Evolutionary conservation across 2,113 vertebrate genomes (phyloP).

Genomic region (Heterotis niloticus): DNA sequence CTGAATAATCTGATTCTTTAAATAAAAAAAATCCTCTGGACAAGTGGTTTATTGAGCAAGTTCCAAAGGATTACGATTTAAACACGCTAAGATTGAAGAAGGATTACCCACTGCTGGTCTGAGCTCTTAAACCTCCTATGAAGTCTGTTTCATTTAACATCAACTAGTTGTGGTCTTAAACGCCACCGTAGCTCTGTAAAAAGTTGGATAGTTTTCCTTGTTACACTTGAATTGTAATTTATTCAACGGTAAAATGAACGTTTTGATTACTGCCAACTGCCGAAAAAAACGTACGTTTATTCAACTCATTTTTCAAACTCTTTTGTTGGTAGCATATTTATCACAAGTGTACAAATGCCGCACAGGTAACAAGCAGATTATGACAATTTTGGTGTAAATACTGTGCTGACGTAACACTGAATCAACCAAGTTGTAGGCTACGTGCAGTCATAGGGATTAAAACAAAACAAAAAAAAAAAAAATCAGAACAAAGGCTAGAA

Average conservation of each 20-base stretch:
- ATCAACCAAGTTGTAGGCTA: too few species aligned
- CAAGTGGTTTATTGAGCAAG: constrained; percentile 44
- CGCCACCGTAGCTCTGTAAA: neutral
- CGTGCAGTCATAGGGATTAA: too few species aligned
- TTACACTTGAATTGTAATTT: neutral
- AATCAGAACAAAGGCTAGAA: too few species aligned
- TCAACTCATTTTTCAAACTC: too few species aligned
- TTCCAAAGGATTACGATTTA: constrained; percentile 37
- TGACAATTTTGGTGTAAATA: too few species aligned
- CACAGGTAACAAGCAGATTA: too few species aligned
- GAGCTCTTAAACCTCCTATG: constrained; percentile 29
- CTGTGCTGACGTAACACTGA: too few species aligned
- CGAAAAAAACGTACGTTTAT: too few species aligned
- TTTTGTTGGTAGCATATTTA: too few species aligned
- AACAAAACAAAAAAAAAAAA: too few species aligned
- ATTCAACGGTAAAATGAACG: neutral
- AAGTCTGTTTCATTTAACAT: constrained; percentile 20
- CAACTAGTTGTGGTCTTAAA: constrained; percentile 5
- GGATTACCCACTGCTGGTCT: constrained; percentile 25
- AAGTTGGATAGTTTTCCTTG: neutral
- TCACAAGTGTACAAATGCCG: too few species aligned
- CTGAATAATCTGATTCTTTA: constrained; percentile 50
- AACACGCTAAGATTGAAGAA: constrained; percentile 1
- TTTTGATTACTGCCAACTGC: neutral
- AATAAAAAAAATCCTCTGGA: constrained; percentile 33